Evolutionary conservation across 2,797 vertebrate species (phyloP), one percentile per base, ranked within the genome.

Genomic region (Gymnoscopelus braueri): DNA sequence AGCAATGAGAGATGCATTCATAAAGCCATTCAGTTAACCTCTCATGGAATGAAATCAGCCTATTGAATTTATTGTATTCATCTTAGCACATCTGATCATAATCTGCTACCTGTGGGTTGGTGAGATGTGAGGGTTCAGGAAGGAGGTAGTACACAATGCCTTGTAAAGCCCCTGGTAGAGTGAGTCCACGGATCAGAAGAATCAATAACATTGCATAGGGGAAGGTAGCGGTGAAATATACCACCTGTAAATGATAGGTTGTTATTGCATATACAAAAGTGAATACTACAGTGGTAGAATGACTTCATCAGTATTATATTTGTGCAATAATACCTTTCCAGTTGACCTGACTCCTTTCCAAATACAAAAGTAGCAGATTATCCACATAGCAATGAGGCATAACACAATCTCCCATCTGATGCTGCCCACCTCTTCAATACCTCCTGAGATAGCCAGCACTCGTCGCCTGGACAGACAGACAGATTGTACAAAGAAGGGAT

Each of bases 291-390:
- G 39, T 10, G 39, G 8, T 1, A 44, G 39, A 44, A 29, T 1
- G 26, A 29, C 26, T 29, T 29, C 0, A 29, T n/a, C n/a, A n/a
- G n/a, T n/a, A n/a, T 29, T 19, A 19, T 19, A 19, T 19, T 19
- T 10, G 23, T 4, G 50, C 6, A n/a, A 14, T 51, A 61, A 57
- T 77, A 90, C 93, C 91, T 93, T 94, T 71, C 92, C 93, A 49
- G 93, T 92, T 26, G 94, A 93, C 65, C 72, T 90, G 56, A 94
- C 90, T 3, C 94, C 93, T 89, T 94, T 94, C 93, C 93, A 94
- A 67, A 92, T 60, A 53, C 89, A 93, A 58, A 94, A 94, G 84
- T 94, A 94, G 75, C 92, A 92, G 60, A 67, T 14, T 39, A 91
- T 57, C 92, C 92, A 93, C 71, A 88, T 67, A 7, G 1, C 52